These are phyloP conservation scores for Calcarius lapponicus DNA, from an alignment of 2,797 vertebrate genomes.

Conservation along the genomic window DNA sequence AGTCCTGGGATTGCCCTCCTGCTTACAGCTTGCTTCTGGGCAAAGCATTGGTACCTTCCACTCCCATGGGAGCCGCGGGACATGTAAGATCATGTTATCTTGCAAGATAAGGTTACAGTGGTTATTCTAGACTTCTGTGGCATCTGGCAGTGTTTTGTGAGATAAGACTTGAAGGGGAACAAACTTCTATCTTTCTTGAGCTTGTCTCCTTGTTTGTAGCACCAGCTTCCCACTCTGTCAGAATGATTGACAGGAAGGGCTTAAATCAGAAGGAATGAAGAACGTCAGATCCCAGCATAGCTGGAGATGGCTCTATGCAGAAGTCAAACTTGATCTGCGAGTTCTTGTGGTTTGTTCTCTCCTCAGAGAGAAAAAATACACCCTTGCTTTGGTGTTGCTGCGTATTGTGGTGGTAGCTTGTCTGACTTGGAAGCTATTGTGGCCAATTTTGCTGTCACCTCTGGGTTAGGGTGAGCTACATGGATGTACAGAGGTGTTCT, in stretches of 20 bases:
- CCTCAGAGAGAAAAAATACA: neutral
- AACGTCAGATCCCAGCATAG: neutral
- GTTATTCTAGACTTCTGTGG: conserved; percentile 1
- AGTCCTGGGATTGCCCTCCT: neutral
- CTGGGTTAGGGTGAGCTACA: neutral
- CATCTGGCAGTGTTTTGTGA: neutral
- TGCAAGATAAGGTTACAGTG: neutral
- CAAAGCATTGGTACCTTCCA: neutral
- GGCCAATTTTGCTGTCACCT: neutral
- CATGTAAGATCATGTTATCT: fast-evolving
- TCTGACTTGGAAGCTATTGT: neutral
- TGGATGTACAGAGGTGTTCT: neutral
- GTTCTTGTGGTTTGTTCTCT: neutral
- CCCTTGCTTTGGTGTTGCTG: neutral
- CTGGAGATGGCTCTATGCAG: neutral
- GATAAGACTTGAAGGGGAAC: neutral
- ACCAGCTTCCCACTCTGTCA: conserved; percentile 38
- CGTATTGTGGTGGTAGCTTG: neutral
- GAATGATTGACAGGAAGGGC: conserved; percentile 21
- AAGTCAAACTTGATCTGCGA: neutral
- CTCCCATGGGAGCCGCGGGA: fast-evolving
- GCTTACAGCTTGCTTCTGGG: neutral
- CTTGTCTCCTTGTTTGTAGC: conserved; percentile 18
- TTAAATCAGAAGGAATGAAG: neutral
- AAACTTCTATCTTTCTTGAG: neutral